phyloP scores from a whole-genome alignment of 2,888 invertebrate species.

The Eulithis prunata region DNA sequence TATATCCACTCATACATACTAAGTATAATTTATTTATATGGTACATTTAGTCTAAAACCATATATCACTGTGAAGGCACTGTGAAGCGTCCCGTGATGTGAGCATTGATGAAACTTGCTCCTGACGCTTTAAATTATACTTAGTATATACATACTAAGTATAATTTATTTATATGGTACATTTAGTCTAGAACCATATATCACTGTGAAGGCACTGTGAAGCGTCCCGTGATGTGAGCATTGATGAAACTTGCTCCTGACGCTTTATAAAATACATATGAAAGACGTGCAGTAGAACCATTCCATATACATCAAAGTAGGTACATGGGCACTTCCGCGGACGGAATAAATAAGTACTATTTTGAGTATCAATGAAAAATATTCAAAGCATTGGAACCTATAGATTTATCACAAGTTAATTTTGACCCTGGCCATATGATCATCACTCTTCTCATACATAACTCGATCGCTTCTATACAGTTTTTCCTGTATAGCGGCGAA shows the following conservation, averaged over 20 bases:
- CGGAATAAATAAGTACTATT: constrained; percentile 24
- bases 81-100: too few species aligned
- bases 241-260: too few species aligned
- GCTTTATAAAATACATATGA: too few species aligned
- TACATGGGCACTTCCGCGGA: constrained; percentile 18
- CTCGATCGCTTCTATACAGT: constrained; percentile 68
- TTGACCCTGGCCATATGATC: constrained; percentile 67
- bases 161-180: constrained; percentile 1
- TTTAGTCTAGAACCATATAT: background rate
- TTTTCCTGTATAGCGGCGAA: constrained; percentile 84
- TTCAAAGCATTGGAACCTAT: background rate
- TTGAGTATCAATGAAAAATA: constrained; percentile 31
- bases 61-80: background rate
- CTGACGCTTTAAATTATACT: too few species aligned
- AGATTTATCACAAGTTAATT: constrained; percentile 56
- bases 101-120: too few species aligned
- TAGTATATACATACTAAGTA: constrained; percentile 3
- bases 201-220: background rate
- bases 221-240: too few species aligned
- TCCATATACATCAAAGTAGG: constrained; percentile 5
- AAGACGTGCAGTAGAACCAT: constrained; percentile 4
- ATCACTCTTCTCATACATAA: constrained; percentile 66
- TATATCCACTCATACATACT: constrained; percentile 8
- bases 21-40: background rate
- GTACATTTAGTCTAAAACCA: background rate